Base-by-base conservation (phyloP, 2,888 invertebrate genomes). In the Lasioglossum marginatum region DNA sequence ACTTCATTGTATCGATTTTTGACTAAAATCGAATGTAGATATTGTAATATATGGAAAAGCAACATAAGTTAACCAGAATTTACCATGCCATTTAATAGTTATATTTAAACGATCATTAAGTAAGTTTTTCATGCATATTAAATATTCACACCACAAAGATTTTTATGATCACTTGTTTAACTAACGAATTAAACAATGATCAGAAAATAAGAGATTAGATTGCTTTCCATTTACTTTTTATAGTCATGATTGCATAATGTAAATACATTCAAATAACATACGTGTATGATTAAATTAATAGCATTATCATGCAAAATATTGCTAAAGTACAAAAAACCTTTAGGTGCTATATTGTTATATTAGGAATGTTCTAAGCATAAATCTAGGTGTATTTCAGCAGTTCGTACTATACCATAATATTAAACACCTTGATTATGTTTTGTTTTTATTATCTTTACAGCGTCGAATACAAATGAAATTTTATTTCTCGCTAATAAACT, bases 291-390 rank as follows among this genome's bases (percentile, higher is more conserved):
- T 89, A 92, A 92, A 91, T 93, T 90, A 89, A 92, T 92, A 92
- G 92, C 89, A 92, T 92, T 93, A 93, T 93, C 92, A 94, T 91
- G 93, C 93, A 94, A 94, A 95, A 95, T 94, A 95, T 94, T 94
- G 93, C 93, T 94, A 95, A 94, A 95, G 95, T 95, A 95, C 95
- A 94, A 94, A 94, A 94, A 94, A 89, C 87, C 89, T 94, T 94
- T 95, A 95, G 95, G 95, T 95, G 95, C 95, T 95, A 95, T 93
- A 93, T 94, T 93, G 92, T 95, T 95, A 95, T 92, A 93, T 93
- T 95, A 94, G 93, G 92, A 93, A 91, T 91, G 90, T 91, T 91
- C 77, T 88, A 91, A 89, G 87, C 89, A 89, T 83, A 85, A 88
- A 88, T 89, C 91, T 89, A 91, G 90, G 89, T 91, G 91, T 91